Conservation (phyloP, 2,113 vertebrate genomes). For the Dicaeum eximium region DNA sequence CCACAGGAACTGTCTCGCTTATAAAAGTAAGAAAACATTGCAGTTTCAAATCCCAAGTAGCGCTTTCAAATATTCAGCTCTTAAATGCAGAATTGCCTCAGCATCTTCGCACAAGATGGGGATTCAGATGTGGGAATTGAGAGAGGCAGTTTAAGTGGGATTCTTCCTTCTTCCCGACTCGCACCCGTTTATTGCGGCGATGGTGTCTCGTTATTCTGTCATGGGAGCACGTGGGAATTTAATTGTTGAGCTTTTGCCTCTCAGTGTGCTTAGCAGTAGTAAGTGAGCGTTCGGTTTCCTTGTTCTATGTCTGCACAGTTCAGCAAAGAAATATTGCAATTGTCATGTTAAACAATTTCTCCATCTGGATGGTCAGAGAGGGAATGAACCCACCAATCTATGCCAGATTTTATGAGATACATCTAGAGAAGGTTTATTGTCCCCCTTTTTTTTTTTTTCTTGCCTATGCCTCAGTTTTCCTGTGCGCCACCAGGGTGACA, state of each 20-base stretch:
- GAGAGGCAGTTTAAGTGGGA: not conserved
- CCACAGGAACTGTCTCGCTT: not conserved
- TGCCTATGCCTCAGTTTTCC: not conserved
- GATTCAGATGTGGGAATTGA: not conserved
- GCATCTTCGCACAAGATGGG: not conserved
- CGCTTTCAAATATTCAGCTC: not conserved
- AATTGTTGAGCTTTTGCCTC: not conserved
- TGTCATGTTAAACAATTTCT: accelerated
- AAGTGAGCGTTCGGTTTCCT: not conserved
- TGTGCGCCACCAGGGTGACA: not conserved
- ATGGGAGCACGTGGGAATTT: not conserved
- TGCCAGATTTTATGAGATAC: not conserved
- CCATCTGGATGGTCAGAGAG: not conserved
- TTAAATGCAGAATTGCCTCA: not conserved
- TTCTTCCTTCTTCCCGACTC: not conserved
- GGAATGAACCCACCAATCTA: not conserved
- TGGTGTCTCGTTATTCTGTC: not conserved
- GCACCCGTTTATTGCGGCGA: not conserved
- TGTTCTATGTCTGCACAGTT: not conserved
- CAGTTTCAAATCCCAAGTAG: not conserved
- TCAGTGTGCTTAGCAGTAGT: not conserved
- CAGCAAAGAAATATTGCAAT: not conserved
- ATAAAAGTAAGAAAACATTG: not conserved
- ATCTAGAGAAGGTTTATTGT: not conserved
- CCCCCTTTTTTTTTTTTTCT: not conserved